Evolutionary conservation across 2,888 invertebrate species (phyloP).

Genomic region (Rutpela maculata): DNA sequence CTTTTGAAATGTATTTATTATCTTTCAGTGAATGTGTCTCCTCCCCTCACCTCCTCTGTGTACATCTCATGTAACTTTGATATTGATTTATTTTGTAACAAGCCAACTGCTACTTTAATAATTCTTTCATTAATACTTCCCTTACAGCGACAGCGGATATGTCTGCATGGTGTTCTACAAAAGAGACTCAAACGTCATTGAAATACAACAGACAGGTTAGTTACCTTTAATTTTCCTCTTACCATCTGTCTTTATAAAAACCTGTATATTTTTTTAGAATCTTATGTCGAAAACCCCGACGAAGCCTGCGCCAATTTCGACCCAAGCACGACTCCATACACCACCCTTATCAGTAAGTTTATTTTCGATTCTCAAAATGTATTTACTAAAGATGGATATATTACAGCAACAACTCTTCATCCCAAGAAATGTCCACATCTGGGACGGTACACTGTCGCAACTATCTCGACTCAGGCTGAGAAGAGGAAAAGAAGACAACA

Average conservation of each 20-base stretch:
- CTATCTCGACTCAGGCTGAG: conserved; percentile 46
- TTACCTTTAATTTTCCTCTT: not conserved
- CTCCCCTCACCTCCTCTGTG: too few species aligned
- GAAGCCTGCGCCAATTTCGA: conserved; percentile 81
- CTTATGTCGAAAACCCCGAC: conserved; percentile 77
- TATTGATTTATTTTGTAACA: too few species aligned
- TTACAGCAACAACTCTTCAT: conserved; percentile 78
- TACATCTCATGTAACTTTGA: too few species aligned
- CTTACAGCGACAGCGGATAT: conserved; percentile 84
- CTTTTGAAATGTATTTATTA: too few species aligned
- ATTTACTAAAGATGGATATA: not conserved
- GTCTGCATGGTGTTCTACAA: conserved; percentile 86
- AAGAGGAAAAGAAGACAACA: conserved; percentile 76
- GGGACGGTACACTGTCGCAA: conserved; percentile 80
- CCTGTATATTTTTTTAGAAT: conserved; percentile 58
- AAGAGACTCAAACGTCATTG: conserved; percentile 83
- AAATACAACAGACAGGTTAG: conserved; percentile 81
- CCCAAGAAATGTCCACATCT: conserved; percentile 82
- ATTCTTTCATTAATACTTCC: not conserved
- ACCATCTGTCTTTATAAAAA: not conserved
- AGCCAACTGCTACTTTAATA: not conserved
- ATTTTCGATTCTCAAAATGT: not conserved
- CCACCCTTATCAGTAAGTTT: conserved; percentile 82
- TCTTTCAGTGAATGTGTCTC: too few species aligned
- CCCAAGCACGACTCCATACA: conserved; percentile 75